Percentiles rank a stretch among this genome's conserved stretches.
These are phyloP conservation scores for Paedocypris sp. DNA, from an alignment of 2,113 vertebrate genomes.

Conservation along the genomic window DNA sequence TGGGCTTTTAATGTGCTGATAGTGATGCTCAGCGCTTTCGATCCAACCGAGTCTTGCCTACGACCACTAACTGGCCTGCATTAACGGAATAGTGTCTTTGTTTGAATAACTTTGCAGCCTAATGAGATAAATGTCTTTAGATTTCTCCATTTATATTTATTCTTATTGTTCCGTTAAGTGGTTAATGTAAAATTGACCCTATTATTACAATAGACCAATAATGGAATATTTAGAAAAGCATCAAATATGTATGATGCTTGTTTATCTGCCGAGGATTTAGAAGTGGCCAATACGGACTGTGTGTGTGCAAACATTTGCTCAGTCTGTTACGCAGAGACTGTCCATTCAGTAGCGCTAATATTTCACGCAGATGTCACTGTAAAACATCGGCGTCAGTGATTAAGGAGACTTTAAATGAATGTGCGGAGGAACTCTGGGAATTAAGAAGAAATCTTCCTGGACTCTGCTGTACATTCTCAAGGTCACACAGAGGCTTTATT, in stretches of 20 bases:
- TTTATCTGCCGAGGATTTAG: neutral
- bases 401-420: neutral
- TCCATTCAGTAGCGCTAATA: constrained; percentile 5
- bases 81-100: neutral
- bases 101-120: neutral
- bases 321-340: neutral
- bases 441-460: neutral
- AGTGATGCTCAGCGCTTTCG: neutral
- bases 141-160: no score
- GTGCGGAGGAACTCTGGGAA: neutral
- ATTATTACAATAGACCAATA: no score
- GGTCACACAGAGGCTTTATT: neutral
- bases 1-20: neutral
- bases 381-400: neutral
- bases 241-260: neutral
- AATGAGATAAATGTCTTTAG: constrained; percentile 16
- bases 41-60: neutral
- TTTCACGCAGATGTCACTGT: neutral
- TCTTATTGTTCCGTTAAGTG: no score
- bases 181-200: no score
- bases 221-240: no score
- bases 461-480: no score
- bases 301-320: neutral
- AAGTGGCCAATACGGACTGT: constrained; percentile 3
- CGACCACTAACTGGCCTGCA: neutral